Base-by-base conservation (phyloP, 2,113 vertebrate species). In the Sus scrofa region DNA sequence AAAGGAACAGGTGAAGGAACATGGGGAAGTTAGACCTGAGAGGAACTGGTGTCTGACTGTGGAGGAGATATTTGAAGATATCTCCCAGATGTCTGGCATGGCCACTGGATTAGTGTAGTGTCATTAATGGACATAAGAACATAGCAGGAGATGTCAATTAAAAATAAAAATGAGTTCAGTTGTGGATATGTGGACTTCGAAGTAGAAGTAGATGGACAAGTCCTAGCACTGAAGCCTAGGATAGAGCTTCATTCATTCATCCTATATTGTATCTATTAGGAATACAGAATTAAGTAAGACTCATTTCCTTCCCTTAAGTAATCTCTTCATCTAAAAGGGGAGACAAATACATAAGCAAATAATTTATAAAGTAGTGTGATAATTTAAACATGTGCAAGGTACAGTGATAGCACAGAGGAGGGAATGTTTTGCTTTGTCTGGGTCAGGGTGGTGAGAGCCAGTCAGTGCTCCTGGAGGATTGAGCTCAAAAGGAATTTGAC, bases 151-250 rank as follows among this genome's bases (percentile, higher is more conserved):
- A 86, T 84, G n/a, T 34, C 88, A 30, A 60, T 89, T 88, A 58
- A 79, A 70, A 86, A 63, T 92, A 93, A 92, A 95, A 91, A 68
- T 34, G 20, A 90, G 7, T 90, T 94, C 27, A 27, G 8, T 84
- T 92, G 94, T 65, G 56, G 16, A 37, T 65, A 62, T 50, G 19
- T 70, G 58, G 27, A 81, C 34, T 92, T 68, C 24, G 52, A 77
- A 84, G 52, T 92, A 18, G 75, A 27, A 79, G 20, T 86, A 73
- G 26, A 58, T 60, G 24, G 39, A 54, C 19, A 39, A 5, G 15
- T 85, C 58, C 65, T 95, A 30, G 81, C 94, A 79, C 34, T 70
- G 15, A 97, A 79, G 52, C 39, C 60, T 9, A 54, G 32, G 26
- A 56, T 32, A 27, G 62, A 83, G n/a, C 1, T 83, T 92, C 13